Percentiles rank a stretch among this genome's conserved stretches.
These are phyloP conservation scores for Kryptopterus vitreolus DNA, from an alignment of 2,797 vertebrate genomes.

Conservation along the genomic window DNA sequence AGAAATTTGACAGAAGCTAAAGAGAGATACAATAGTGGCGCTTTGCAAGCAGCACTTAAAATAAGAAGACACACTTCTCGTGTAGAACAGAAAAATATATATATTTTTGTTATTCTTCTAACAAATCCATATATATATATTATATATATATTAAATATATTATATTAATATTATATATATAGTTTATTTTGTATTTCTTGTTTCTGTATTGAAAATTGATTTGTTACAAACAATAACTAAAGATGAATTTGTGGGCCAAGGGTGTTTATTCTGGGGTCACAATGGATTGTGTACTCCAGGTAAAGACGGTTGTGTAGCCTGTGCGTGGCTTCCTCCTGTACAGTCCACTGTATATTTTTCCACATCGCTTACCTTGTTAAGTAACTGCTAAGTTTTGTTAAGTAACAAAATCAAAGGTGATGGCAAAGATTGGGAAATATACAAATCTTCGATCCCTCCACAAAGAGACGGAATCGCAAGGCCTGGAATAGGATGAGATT, in stretches of 20 bases:
- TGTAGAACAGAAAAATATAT: neutral
- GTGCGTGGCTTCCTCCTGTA: neutral
- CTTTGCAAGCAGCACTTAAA: no score
- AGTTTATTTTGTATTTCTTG: neutral
- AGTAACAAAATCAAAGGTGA: neutral
- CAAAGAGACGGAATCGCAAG: neutral
- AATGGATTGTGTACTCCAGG: neutral
- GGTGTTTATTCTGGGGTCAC: neutral
- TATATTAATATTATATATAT: no score
- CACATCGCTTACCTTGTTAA: no score
- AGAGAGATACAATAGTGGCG: no score
- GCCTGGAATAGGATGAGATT: slow-evolving; percentile 14
- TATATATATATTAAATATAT: no score
- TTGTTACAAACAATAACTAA: no score
- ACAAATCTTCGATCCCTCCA: neutral
- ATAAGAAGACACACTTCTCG: neutral
- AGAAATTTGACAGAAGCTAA: no score
- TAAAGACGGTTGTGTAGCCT: neutral
- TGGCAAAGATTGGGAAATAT: neutral
- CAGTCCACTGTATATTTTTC: neutral
- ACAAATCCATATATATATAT: neutral
- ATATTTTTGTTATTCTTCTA: neutral
- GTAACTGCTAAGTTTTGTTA: neutral
- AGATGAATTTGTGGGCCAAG: neutral
- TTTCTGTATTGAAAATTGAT: neutral